Evolutionary conservation across 1,140 invertebrate genomes (phyloP).

Genomic region (Neodiprion fabricii): DNA sequence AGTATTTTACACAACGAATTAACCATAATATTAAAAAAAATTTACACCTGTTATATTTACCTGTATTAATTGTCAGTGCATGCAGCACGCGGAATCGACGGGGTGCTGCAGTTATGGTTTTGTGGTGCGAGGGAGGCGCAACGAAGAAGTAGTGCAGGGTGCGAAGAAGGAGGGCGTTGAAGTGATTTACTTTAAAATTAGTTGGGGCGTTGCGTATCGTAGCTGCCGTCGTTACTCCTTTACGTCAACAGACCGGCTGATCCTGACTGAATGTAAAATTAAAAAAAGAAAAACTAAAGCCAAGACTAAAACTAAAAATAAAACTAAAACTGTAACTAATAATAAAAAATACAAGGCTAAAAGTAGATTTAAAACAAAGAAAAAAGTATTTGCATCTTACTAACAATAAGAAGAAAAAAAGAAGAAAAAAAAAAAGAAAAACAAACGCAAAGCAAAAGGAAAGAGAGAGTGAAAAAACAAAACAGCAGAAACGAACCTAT

Average conservation of each 20-base stretch:
- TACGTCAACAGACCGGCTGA: not conserved
- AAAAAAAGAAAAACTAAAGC: not conserved
- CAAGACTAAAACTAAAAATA: not conserved
- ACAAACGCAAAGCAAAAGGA: too few relatives aligned
- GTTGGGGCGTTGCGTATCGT: too few relatives aligned
- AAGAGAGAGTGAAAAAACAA: too few relatives aligned
- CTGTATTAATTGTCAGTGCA: too few relatives aligned
- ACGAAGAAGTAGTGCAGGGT: not conserved
- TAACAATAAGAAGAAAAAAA: too few relatives aligned
- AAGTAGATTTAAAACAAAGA: too few relatives aligned
- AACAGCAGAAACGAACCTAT: too few relatives aligned
- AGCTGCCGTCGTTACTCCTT: not conserved
- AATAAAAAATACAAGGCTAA: too few relatives aligned
- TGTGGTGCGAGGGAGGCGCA: slow-evolving; percentile 4
- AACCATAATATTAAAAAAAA: not conserved
- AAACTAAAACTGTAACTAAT: not conserved
- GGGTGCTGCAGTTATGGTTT: not conserved
- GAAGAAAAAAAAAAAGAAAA: too few relatives aligned
- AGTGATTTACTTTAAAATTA: not conserved
- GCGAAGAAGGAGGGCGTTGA: not conserved
- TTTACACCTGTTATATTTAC: not conserved
- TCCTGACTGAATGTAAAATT: not conserved
- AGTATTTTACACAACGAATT: not conserved
- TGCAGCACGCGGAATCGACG: too few relatives aligned
- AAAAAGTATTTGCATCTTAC: too few relatives aligned